Percentiles rank a stretch among this genome's conserved stretches.
These are phyloP conservation scores for Zosterops borbonicus DNA, from an alignment of 2,113 vertebrate species.

Conservation along the genomic window DNA sequence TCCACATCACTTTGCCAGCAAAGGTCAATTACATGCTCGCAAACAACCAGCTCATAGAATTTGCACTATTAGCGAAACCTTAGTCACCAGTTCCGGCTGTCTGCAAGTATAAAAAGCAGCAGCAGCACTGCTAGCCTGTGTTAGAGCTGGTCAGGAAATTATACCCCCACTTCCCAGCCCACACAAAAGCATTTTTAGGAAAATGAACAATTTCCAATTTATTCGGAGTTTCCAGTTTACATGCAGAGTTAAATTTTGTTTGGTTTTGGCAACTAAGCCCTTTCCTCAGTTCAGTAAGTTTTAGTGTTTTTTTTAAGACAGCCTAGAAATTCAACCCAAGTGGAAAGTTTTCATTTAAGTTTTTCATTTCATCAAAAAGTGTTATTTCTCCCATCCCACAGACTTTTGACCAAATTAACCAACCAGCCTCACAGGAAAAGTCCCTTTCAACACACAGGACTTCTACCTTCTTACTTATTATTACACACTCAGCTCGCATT, in stretches of 20 bases:
- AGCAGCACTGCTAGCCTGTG: background rate
- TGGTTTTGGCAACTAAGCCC: constrained; percentile 1
- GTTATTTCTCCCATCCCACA: constrained; percentile 2
- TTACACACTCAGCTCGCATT: background rate
- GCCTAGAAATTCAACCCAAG: constrained; percentile 19
- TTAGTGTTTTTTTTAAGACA: constrained; percentile 27
- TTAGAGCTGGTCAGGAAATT: constrained; percentile 42
- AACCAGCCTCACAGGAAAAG: background rate
- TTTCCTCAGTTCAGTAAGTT: constrained; percentile 11
- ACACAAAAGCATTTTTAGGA: constrained; percentile 58
- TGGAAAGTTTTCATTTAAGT: constrained; percentile 25
- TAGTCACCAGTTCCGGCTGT: constrained; percentile 55
- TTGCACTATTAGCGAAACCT: constrained; percentile 39
- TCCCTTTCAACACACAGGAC: background rate
- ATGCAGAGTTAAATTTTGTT: constrained; percentile 4
- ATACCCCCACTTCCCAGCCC: constrained; percentile 50
- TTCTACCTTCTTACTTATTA: background rate
- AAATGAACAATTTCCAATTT: constrained; percentile 52
- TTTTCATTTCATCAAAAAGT: constrained; percentile 18
- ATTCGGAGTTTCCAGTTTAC: constrained; percentile 43
- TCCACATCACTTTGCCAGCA: constrained; percentile 12
- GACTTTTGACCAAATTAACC: constrained; percentile 18
- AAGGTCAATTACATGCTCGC: constrained; percentile 43
- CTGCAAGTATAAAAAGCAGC: constrained; percentile 29
- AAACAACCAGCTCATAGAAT: constrained; percentile 44